phyloP scores from a whole-genome alignment of 1,140 invertebrate genomes.

The Drosophila athabasca region DNA sequence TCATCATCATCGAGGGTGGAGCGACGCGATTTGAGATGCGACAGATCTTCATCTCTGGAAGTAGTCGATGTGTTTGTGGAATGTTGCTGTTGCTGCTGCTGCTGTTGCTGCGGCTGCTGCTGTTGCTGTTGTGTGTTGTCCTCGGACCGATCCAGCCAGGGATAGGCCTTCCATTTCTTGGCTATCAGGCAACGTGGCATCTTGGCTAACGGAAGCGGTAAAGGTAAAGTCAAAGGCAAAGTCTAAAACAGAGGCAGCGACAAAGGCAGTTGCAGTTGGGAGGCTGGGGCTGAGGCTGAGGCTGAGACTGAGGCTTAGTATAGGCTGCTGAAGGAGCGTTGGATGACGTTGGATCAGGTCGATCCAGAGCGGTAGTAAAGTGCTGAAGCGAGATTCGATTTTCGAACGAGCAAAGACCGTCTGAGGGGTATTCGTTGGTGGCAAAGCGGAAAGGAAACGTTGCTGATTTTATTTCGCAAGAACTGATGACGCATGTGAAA shows the following conservation, averaged over 20 bases:
- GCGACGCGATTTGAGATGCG: slow-evolving; percentile 72
- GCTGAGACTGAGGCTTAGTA: slow-evolving; percentile 30
- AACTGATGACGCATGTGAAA: slow-evolving; percentile 60
- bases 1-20: slow-evolving; percentile 88
- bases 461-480: slow-evolving; percentile 67
- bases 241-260: too few species aligned
- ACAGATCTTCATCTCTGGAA: slow-evolving; percentile 52
- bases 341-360: slow-evolving; percentile 18
- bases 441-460: slow-evolving; percentile 81
- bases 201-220: slow-evolving; percentile 2
- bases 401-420: slow-evolving; percentile 78
- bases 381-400: slow-evolving; percentile 72
- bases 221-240: background rate
- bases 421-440: slow-evolving; percentile 61
- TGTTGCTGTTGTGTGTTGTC: slow-evolving; percentile 67
- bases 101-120: slow-evolving; percentile 56
- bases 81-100: slow-evolving; percentile 46
- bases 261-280: slow-evolving; percentile 9
- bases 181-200: slow-evolving; percentile 95
- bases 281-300: slow-evolving; percentile 10
- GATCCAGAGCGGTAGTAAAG: slow-evolving; percentile 57
- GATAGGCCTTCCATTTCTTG: slow-evolving; percentile 95
- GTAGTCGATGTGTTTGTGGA: slow-evolving; percentile 15
- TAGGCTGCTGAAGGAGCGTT: slow-evolving; percentile 17
- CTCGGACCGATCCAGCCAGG: slow-evolving; percentile 89